Evolutionary conservation across 2,888 invertebrate genomes (phyloP).

Genomic region (Drosophila kuntzei): DNA sequence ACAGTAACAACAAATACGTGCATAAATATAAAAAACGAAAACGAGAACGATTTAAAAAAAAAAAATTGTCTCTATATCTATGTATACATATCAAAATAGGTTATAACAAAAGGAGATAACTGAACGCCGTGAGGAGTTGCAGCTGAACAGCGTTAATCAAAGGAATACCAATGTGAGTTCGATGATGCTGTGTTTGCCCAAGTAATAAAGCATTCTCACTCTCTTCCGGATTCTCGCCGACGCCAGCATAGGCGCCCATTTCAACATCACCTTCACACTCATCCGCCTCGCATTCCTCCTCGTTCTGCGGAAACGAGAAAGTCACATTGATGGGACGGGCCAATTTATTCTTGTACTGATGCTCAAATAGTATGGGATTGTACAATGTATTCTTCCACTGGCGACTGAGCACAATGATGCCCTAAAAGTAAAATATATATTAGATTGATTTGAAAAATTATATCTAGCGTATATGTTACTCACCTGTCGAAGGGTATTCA

Average conservation of each 20-base stretch:
- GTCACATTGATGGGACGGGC: slow-evolving; percentile 94
- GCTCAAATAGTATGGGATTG: slow-evolving; percentile 95
- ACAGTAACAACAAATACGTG: slow-evolving; percentile 47
- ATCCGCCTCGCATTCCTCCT: slow-evolving; percentile 87
- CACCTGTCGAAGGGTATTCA: slow-evolving; percentile 95
- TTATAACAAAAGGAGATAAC: slow-evolving; percentile 68
- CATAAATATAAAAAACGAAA: slow-evolving; percentile 24
- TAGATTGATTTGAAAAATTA: not conserved
- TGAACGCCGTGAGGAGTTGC: slow-evolving; percentile 42
- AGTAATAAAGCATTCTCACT: slow-evolving; percentile 86
- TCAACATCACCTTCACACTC: slow-evolving; percentile 85
- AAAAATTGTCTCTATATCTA: slow-evolving; percentile 37
- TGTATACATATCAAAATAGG: slow-evolving; percentile 54
- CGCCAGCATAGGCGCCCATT: slow-evolving; percentile 81
- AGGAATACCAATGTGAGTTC: slow-evolving; percentile 86
- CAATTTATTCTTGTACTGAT: slow-evolving; percentile 94
- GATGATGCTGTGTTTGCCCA: slow-evolving; percentile 85
- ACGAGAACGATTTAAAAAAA: slow-evolving; percentile 21
- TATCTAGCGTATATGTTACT: not conserved
- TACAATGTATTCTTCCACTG: slow-evolving; percentile 99
- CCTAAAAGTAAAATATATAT: slow-evolving; percentile 86
- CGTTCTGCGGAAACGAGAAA: slow-evolving; percentile 93
- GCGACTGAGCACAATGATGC: slow-evolving; percentile 97
- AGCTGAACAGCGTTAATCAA: slow-evolving; percentile 84
- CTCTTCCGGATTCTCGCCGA: slow-evolving; percentile 85